These are phyloP conservation scores for Eupithecia pulchellata DNA, from an alignment of 2,888 invertebrate species.

Conservation along the genomic window DNA sequence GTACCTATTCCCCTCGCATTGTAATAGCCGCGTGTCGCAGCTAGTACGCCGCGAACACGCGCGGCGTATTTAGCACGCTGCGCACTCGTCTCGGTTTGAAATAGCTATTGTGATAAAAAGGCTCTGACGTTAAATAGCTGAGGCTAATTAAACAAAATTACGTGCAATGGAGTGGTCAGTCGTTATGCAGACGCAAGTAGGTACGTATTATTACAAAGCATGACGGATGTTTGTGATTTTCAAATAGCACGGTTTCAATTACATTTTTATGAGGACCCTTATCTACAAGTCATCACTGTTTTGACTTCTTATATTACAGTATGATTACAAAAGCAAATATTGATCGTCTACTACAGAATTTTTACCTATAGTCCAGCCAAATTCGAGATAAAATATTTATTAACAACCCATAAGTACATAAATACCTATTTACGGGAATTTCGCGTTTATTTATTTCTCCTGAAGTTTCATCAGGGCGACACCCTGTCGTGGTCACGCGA, in stretches of 20 bases:
- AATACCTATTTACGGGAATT: too few species aligned
- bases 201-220: constrained; percentile 30
- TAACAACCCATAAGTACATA: background rate
- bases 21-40: too few species aligned
- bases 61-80: too few species aligned
- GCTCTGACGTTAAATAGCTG: background rate
- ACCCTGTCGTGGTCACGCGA: too few species aligned
- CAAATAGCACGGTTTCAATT: constrained; percentile 21
- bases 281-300: background rate
- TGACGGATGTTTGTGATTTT: constrained; percentile 17
- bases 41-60: too few species aligned
- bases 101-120: too few species aligned
- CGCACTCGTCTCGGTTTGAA: too few species aligned
- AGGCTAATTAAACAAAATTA: background rate
- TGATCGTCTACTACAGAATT: background rate
- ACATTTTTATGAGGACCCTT: background rate
- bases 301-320: background rate
- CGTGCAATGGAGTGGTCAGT: background rate
- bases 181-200: background rate
- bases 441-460: too few species aligned
- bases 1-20: too few species aligned
- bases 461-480: too few species aligned
- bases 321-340: constrained; percentile 1
- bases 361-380: background rate
- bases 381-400: background rate